Conservation (phyloP, 1,140 invertebrate species). For the Bilobella aurantiaca region DNA sequence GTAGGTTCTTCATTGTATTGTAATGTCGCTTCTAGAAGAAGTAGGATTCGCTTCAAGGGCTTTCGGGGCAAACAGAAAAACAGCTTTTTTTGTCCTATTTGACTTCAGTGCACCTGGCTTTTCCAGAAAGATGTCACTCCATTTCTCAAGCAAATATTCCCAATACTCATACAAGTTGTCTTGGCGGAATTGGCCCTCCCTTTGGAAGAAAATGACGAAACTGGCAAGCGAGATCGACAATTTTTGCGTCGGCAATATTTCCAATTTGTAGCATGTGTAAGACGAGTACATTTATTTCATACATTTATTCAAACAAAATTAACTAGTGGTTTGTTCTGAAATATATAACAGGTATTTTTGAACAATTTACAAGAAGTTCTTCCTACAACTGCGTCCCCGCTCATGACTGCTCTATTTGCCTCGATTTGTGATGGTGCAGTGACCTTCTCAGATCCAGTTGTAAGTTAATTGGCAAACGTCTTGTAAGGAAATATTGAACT, state of each 20-base stretch:
- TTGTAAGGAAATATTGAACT: not conserved
- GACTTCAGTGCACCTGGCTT: slow-evolving; percentile 36
- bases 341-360: no score
- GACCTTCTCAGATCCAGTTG: slow-evolving; percentile 47
- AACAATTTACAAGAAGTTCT: no score
- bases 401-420: no score
- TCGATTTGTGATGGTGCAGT: no score
- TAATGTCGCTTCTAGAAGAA: no score
- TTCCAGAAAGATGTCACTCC: slow-evolving; percentile 47
- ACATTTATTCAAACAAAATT: not conserved
- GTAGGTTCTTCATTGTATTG: no score
- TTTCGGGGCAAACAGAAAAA: no score
- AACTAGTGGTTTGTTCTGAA: no score
- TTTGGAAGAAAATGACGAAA: slow-evolving; percentile 45
- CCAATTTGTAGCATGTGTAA: slow-evolving; percentile 42
- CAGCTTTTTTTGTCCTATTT: slow-evolving; percentile 17
- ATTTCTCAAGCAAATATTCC: slow-evolving; percentile 47
- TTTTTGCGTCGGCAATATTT: slow-evolving; percentile 48
- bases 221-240: slow-evolving; percentile 43
- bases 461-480: slow-evolving; percentile 32
- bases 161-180: slow-evolving; percentile 42
- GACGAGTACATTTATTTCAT: not conserved
- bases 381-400: no score
- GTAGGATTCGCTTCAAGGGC: no score
- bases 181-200: slow-evolving; percentile 42